Conservation (phyloP, 2,113 vertebrate genomes). For the Pangasianodon gigas region DNA sequence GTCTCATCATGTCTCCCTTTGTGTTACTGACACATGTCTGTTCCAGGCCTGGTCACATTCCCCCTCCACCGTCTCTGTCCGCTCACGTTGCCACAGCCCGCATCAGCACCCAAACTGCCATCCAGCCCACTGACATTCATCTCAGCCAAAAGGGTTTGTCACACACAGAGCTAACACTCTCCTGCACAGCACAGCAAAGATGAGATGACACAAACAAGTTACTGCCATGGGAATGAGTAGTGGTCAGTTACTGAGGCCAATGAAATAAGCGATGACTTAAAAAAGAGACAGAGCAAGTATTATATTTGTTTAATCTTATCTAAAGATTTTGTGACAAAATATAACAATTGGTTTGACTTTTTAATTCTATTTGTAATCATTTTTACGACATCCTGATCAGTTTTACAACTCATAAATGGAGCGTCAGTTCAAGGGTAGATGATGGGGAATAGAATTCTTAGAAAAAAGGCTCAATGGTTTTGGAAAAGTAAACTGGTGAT, state of each 20-base stretch:
- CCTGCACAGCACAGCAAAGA: conserved; percentile 36
- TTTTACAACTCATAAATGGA: no score
- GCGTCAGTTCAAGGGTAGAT: not conserved
- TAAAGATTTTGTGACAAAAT: not conserved
- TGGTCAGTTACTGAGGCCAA: not conserved
- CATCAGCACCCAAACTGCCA: conserved; percentile 58
- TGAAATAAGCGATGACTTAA: not conserved
- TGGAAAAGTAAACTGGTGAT: not conserved
- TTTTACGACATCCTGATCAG: not conserved
- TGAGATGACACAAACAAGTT: conserved; percentile 53
- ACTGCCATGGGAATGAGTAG: not conserved
- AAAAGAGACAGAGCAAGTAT: not conserved
- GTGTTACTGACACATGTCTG: conserved; percentile 69
- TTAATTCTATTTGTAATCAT: not conserved
- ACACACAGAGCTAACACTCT: conserved; percentile 28
- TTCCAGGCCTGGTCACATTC: conserved; percentile 50
- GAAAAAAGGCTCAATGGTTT: not conserved
- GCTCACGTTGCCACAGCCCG: conserved; percentile 55
- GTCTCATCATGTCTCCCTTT: conserved; percentile 59
- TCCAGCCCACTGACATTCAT: conserved; percentile 56
- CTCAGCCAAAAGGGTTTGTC: conserved; percentile 53
- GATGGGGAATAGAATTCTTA: not conserved
- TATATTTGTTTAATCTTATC: not conserved
- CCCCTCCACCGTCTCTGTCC: conserved; percentile 66
- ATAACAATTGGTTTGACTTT: not conserved